These are phyloP conservation scores for Cactoblastis cactorum DNA, from an alignment of 2,888 invertebrate genomes.

Conservation along the genomic window DNA sequence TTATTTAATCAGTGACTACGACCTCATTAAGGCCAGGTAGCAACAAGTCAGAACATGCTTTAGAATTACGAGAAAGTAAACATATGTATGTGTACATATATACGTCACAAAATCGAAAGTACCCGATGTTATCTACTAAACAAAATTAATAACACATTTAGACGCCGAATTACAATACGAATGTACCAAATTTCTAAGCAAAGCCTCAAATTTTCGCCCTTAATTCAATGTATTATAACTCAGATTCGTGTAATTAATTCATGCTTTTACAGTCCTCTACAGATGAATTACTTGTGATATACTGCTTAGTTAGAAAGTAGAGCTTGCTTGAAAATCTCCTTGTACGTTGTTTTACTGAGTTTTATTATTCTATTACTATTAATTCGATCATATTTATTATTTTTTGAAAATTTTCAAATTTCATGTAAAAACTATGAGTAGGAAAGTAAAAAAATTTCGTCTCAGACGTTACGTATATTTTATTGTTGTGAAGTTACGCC, in stretches of 20 bases:
- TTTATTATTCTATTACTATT: background rate
- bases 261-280: background rate
- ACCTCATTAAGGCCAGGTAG: no score
- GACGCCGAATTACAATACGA: background rate
- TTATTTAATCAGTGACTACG: no score
- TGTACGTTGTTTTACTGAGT: background rate
- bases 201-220: background rate
- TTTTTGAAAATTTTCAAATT: background rate
- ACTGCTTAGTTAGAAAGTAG: slow-evolving; percentile 16
- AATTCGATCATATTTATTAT: background rate
- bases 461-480: background rate
- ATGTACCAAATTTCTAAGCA: background rate
- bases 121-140: slow-evolving; percentile 12
- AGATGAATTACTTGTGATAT: background rate
- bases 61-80: slow-evolving; percentile 4
- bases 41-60: background rate
- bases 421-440: background rate
- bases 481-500: background rate
- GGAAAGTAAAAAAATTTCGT: background rate
- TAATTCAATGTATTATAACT: background rate
- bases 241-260: background rate
- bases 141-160: slow-evolving; percentile 7
- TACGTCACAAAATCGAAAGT: slow-evolving; percentile 18
- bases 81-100: background rate
- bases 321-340: slow-evolving; percentile 1